Base-by-base conservation (phyloP, 2,888 invertebrate genomes). In the Physocephala rufipes region DNA sequence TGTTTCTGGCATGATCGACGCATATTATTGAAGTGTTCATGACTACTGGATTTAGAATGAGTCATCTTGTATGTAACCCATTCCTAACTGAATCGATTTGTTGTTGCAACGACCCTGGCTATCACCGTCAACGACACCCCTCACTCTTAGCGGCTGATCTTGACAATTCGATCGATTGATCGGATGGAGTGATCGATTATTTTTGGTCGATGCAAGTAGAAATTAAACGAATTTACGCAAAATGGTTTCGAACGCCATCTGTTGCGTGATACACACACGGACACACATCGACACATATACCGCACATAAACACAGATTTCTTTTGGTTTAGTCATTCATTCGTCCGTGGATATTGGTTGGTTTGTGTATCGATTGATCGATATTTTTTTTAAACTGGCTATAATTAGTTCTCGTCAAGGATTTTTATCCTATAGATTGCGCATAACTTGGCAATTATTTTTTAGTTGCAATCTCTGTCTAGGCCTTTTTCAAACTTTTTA, bases 351-450 rank as follows among this genome's bases (percentile, higher is more conserved):
- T 58, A 15, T 28, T 26, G 4, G 3, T 58, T 24, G n/a, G 21
- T 19, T 45, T 24, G 12, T 45, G 36, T 9, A n/a, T 19, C 43
- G 36, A n/a, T n/a, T n/a, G n/a, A n/a, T n/a, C n/a, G n/a, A n/a
- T 43, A 55, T 15, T 19, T 24, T 13, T 36, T 53, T n/a, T 53
- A 21, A 67, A n/a, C 59, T 66, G 47, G 24, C 16, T 47, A 49
- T 26, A 51, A 51, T 66, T 24, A 49, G 51, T 26, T 19, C 19
- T 45, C 19, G 55, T 59, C 67, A 67, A 67, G 67, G 67, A 67
- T 28, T 67, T 67, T 21, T 16, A 26, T 59, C 67, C 67, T 67
- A 59, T 67, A 58, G 43, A 26, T 21, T 36, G 36, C 51, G n/a
- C 19, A 12, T 28, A 65, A 26, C 26, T 28, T 43, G 19, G 49